Base-by-base conservation (phyloP, 2,113 vertebrate species). In the Forbesichthys papilliferus region DNA sequence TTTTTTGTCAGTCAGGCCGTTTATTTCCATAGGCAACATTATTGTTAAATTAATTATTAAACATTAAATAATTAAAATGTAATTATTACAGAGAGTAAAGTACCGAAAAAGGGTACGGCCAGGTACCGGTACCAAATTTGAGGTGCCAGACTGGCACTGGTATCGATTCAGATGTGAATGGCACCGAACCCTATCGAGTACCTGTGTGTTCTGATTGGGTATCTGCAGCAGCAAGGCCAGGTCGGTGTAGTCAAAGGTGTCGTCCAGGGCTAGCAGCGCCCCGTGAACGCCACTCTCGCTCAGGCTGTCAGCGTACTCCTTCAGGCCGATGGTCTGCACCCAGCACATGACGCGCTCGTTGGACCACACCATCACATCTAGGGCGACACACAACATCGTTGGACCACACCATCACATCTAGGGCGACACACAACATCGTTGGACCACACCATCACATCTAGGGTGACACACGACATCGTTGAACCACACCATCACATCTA, bases 311-410 rank as follows among this genome's bases (percentile, higher is more conserved):
- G 93, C 94, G 42, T 95, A 97, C 73, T 97, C 96, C 89, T 96
- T 96, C 84, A 97, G 93, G 5, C 96, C 95, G 36, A 97, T 90
- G 46, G 87, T 86, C 85, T 96, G 95, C 52, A 96, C 93, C 96
- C 96, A 97, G 86, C 94, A 94, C 94, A 96, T 96, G 78, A 97
- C 95, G 0, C 96, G 92, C 84, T 97, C 95, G 8, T 97, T 97
- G 69, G 95, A 96, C 96, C 95, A 97, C 60, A 96, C 95, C 95
- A 97, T 96, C 86, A 97, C 95, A 74, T 96, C 96, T 96, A 86
- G 56, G 61, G 33, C 64, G 61, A 55, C 48, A 60, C 18, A 12
- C 10, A 4, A 13, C 16, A 47, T 20, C 52, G 46, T 49, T 57
- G 27, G 20, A 8, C 47, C 33, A 53, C 36, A 33, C 12, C 27